Evolutionary conservation across 2,888 invertebrate species (phyloP).

Genomic region (Proisotoma minuta): DNA sequence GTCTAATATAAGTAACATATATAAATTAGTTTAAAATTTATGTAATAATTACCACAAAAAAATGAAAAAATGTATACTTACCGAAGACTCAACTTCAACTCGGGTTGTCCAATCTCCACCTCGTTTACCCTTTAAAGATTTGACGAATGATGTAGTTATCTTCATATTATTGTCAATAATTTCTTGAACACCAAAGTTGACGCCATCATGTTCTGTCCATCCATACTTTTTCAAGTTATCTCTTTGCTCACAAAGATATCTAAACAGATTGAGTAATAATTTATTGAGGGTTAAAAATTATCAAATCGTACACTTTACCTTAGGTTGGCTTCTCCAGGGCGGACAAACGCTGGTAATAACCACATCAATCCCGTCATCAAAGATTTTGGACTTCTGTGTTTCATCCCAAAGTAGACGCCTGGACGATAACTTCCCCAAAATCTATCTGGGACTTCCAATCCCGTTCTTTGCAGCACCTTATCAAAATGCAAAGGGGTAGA

Average conservation of each 20-base stretch:
- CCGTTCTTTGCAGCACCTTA: conserved; percentile 68
- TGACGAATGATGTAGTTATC: conserved; percentile 81
- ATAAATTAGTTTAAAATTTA: no score
- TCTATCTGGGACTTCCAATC: conserved; percentile 66
- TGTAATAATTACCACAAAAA: not conserved
- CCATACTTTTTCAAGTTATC: conserved; percentile 76
- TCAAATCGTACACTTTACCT: conserved; percentile 53
- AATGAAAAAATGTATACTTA: conserved; percentile 47
- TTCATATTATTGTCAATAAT: conserved; percentile 74
- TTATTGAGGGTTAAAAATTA: not conserved
- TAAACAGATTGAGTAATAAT: conserved; percentile 49
- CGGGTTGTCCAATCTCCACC: conserved; percentile 93
- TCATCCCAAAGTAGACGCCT: conserved; percentile 81
- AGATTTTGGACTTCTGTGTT: conserved; percentile 81
- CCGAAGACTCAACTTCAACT: conserved; percentile 61
- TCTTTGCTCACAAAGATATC: conserved; percentile 89
- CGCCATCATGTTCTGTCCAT: conserved; percentile 91
- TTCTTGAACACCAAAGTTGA: conserved; percentile 83
- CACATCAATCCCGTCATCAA: conserved; percentile 94
- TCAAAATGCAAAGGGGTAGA: conserved; percentile 76
- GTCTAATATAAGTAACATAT: no score
- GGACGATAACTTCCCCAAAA: conserved; percentile 94
- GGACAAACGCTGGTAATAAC: conserved; percentile 71
- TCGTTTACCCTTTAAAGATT: conserved; percentile 69
- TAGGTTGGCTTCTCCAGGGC: conserved; percentile 68